Base-by-base conservation (phyloP, 2,888 invertebrate genomes). In the Hydropsyche betteni region DNA sequence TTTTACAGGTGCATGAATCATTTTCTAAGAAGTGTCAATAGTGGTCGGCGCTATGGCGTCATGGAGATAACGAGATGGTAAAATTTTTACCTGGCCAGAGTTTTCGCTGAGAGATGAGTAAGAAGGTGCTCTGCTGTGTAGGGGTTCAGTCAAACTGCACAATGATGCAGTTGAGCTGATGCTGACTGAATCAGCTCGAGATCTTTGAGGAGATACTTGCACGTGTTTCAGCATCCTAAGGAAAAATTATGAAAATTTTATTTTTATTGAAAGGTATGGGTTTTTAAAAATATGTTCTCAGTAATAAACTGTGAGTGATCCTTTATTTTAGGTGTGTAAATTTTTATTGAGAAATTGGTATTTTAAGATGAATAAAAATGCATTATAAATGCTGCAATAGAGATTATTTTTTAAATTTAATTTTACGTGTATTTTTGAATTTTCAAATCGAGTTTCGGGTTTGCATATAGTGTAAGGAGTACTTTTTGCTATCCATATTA, bases 201-300 rank as follows among this genome's bases (percentile, higher is more conserved):
- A 91, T 85, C 94, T 90, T 86, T 94, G 91, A 80, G 95, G 95
- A 81, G 94, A 94, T 85, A 94, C 92, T 87, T 94, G 94, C 86
- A 95, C 95, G 92, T 95, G 95, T 88, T 95, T 95, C 90, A 95
- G 89, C 95, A 95, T 95, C 88, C 83, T 85, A 81, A 24, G 38
- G 58, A 72, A 51, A 75, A 75, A 61, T 38, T 24, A 38, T 58
- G 50, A 69, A 52, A 53, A 58, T 58, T 58, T 68, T 61, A 16
- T 16, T 52, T 74, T 34, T n/a, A 69, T 58, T 75, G 53, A 70
- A 64, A 72, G 61, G n/a, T 71, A 61, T 50, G 70, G 58, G 51
- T 64, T 14, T n/a, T 55, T 75, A 72, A 44, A 71, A 76, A 70
- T 24, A 2, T 24, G 2, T 24, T 24, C 24, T 24, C 24, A 24